phyloP scores from a whole-genome alignment of 92 coral and sea anemone genomes.

The Porites divaricata region DNA sequence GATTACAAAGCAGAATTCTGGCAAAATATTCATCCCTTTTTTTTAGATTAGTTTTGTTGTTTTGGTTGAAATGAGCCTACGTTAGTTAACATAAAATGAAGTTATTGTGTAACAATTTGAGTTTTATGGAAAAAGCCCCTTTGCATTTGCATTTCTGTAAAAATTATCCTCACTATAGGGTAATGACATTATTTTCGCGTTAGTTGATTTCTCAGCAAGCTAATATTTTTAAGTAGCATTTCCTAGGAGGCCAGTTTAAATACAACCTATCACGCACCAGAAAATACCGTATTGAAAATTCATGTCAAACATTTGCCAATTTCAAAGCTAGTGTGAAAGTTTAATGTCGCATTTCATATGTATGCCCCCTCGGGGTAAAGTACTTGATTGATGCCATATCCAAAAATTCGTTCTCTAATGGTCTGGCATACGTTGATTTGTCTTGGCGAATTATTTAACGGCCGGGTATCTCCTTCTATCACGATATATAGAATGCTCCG shows the following conservation, averaged over 20 bases:
- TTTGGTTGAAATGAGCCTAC: background rate
- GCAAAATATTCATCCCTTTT: background rate
- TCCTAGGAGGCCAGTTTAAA: background rate
- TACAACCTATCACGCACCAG: constrained; percentile 7
- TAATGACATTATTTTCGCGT: background rate
- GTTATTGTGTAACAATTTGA: background rate
- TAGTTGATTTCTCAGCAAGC: background rate
- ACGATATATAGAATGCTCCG: constrained; percentile 9
- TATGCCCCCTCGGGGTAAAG: constrained; percentile 14
- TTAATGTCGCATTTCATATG: constrained; percentile 14
- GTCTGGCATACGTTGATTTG: background rate
- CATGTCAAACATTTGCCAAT: background rate
- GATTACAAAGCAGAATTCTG: background rate
- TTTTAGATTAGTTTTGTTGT: background rate
- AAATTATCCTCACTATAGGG: background rate
- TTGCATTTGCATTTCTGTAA: background rate
- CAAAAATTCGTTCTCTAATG: constrained; percentile 13
- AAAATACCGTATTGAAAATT: background rate
- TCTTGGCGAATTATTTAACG: background rate
- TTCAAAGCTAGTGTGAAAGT: background rate
- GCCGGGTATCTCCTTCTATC: background rate
- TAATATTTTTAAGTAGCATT: constrained; percentile 24
- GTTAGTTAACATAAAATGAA: background rate
- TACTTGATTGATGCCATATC: background rate
- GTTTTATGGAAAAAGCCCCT: background rate